A percentile compares a stretch with the other conserved stretches of the same genome.
Evolutionary conservation across 2,888 invertebrate species (phyloP).

Genomic region (Syrphus vitripennis): DNA sequence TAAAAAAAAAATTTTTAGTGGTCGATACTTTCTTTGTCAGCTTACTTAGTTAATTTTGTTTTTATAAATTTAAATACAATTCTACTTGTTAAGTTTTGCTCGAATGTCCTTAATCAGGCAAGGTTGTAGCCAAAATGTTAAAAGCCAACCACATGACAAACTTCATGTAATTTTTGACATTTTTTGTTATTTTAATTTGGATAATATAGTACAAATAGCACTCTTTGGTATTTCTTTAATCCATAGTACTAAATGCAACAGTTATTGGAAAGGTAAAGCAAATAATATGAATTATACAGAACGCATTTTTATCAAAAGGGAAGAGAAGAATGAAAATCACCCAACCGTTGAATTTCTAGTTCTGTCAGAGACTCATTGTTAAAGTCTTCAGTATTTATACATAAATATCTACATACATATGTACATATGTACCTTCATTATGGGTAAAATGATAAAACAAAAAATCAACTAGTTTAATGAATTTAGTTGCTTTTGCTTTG

Average conservation of each 20-base stretch:
- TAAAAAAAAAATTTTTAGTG: conserved; percentile 7
- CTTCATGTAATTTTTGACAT: conserved; percentile 16
- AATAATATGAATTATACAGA: neutral
- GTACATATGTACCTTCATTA: neutral
- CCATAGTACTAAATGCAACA: conserved; percentile 1
- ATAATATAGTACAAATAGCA: neutral
- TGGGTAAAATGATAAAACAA: conserved; percentile 10
- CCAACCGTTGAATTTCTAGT: conserved; percentile 67
- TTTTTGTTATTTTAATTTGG: neutral
- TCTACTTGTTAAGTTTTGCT: conserved; percentile 18
- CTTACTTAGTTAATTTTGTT: conserved; percentile 4
- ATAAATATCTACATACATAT: conserved; percentile 58
- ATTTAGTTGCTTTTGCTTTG: conserved; percentile 48
- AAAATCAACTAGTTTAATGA: conserved; percentile 15
- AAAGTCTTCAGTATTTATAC: too few species aligned
- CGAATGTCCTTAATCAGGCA: conserved; percentile 4
- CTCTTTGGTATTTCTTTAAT: conserved; percentile 37
- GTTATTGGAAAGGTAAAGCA: conserved; percentile 7
- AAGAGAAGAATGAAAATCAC: conserved; percentile 53
- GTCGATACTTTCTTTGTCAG: conserved; percentile 58
- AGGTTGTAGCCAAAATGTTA: neutral
- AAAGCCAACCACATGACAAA: neutral
- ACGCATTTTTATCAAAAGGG: conserved; percentile 40
- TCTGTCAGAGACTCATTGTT: conserved; percentile 59
- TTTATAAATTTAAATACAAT: neutral